Evolutionary conservation across 2,113 vertebrate genomes (phyloP), one percentile per base, ranked within the genome.

Genomic region (Tursiops truncatus): DNA sequence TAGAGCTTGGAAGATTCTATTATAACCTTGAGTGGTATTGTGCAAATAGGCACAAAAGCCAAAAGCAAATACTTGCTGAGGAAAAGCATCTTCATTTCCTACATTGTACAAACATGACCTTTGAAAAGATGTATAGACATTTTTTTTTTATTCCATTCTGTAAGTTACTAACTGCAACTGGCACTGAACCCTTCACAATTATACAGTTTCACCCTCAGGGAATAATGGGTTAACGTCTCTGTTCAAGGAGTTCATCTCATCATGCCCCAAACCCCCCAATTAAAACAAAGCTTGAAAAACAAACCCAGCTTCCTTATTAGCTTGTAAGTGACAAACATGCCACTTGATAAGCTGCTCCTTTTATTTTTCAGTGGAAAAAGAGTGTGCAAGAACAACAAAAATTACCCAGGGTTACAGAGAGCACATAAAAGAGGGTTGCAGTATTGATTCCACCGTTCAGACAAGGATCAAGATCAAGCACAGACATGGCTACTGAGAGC

Each of bases 241-340:
- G 18, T 81, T 91, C 20, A 67, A 71, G 8, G 18, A 65, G 44
- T 89, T 81, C 28, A 76, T 44, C 28, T 88, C 28, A 58, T 36
- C 28, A 8, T 62, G 13, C n/a, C 6, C 31, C 53, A 12, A 80
- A 17, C 1, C n/a, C n/a, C 33, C 20, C 26, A 81, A 62, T 6
- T 84, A 79, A 92, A 90, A 93, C 9, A 96, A 88, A 63, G n/a
- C 38, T 58, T 95, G 71, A 65, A 81, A 93, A 92, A 67, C 15
- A 91, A 95, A 89, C 11, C 44, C 44, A 47, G 12, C 21, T 94
- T 98, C 95, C 90, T 62, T 87, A 23, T 38, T 92, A n/a, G 23
- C 36, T 93, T 83, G 7, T 41, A 70, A 95, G 7, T 63, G 63
- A 38, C 6, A 38, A 81, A 3, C 4, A 31, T 5, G 12, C 9